Evolutionary conservation across 2,797 vertebrate genomes (phyloP), one percentile per base, ranked within the genome.

Genomic region (Malacoctenus gilli): DNA sequence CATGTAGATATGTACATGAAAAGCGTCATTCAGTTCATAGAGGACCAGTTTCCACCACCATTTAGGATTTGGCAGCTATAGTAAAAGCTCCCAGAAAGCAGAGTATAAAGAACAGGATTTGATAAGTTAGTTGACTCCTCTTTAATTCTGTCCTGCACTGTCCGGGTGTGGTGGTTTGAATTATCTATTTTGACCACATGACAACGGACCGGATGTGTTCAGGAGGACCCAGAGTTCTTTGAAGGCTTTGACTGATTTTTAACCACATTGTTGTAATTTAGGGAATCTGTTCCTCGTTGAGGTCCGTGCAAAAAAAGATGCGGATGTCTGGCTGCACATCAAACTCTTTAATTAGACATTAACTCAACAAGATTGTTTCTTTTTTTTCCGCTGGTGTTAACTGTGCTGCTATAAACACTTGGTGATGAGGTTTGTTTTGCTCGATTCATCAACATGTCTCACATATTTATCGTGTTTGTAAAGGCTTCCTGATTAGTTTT

Each of bases 261-360:
- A 40, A 39, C 20, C 37, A 9, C 35, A 5, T 15, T 30, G 37
- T 48, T n/a, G 50, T 41, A 22, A 55, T 58, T 52, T 18, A 15
- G n/a, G 43, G 0, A 2, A 66, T 77, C 75, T 83, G 80, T 66
- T 71, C 51, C 58, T 80, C 31, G 66, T 68, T 77, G 66, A 70
- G 31, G 2, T 68, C 41, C 58, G 21, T 6, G 35, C 40, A 58
- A 61, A 72, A 68, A 75, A 68, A 49, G n/a, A 25, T 5, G 44
- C 19, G 34, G 20, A 53, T 36, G 60, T 70, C 63, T 71, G 62
- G 64, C 64, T 53, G 54, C 2, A 8, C 58, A 77, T 80, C 68
- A 68, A 76, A 76, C 64, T 23, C 28, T 67, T 67, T 41, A 63
- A 51, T 62, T 74, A 64, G 35, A 43, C 58, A 65, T 62, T 50